Percentiles rank a stretch among this genome's conserved stretches.
Evolutionary conservation across 2,888 invertebrate species (phyloP).

Genomic region (Protodeltote pygarga): DNA sequence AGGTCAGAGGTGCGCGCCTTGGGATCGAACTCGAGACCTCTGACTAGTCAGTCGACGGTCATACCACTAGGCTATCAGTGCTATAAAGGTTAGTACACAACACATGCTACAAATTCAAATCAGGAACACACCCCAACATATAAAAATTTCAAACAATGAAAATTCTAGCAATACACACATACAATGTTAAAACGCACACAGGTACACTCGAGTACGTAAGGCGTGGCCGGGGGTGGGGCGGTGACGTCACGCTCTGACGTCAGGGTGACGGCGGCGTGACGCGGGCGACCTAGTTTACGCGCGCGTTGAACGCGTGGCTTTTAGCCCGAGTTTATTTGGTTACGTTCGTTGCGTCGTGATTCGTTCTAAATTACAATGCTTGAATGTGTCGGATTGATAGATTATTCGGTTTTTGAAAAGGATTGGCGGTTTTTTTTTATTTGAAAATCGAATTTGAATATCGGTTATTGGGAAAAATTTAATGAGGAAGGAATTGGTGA

Average conservation of each 20-base stretch:
- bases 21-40: too few relatives aligned
- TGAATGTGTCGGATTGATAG: too few relatives aligned
- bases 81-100: neutral
- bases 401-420: too few relatives aligned
- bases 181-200: conserved; percentile 6
- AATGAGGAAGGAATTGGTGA: too few relatives aligned
- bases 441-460: too few relatives aligned
- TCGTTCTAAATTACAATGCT: conserved; percentile 4
- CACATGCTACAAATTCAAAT: neutral
- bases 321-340: conserved; percentile 9
- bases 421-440: too few relatives aligned
- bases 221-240: conserved; percentile 70
- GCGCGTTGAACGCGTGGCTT: conserved; percentile 35
- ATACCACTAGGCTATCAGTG: too few relatives aligned
- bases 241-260: conserved; percentile 75
- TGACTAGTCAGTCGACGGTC: too few relatives aligned
- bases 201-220: conserved; percentile 40
- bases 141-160: neutral
- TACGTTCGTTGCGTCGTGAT: conserved; percentile 12
- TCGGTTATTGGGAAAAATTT: too few relatives aligned
- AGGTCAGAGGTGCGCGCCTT: too few relatives aligned
- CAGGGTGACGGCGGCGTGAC: conserved; percentile 64
- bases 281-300: conserved; percentile 65
- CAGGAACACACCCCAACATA: too few relatives aligned
- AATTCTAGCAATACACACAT: neutral